phyloP scores from a whole-genome alignment of 2,113 vertebrate species.

The Eulemur macaco region DNA sequence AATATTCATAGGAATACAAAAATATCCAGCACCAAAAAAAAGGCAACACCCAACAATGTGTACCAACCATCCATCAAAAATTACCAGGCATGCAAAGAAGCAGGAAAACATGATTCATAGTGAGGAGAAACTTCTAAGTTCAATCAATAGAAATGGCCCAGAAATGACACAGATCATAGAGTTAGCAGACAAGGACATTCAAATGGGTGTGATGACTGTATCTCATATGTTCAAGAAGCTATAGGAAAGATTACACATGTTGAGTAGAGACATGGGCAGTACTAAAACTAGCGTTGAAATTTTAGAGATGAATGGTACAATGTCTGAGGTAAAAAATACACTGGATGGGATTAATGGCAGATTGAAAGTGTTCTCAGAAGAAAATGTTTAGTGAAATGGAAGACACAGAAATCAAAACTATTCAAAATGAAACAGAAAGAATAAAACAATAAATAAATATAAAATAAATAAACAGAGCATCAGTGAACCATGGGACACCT shows the following conservation, averaged over 20 bases:
- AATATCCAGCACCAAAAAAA: background rate
- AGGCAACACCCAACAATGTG: background rate
- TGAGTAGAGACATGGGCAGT: background rate
- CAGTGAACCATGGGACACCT: background rate
- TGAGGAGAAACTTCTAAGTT: background rate
- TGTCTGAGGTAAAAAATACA: background rate
- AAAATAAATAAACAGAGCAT: background rate
- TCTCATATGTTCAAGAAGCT: background rate
- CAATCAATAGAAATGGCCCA: background rate
- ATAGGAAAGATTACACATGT: background rate
- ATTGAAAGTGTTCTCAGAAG: background rate
- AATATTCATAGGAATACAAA: background rate
- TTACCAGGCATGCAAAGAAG: background rate
- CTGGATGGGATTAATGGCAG: background rate
- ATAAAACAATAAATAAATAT: background rate
- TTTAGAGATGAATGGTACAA: background rate
- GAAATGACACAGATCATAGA: background rate
- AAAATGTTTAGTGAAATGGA: slow-evolving; percentile 15
- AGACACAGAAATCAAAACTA: background rate
- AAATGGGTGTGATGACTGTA: background rate
- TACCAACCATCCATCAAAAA: background rate
- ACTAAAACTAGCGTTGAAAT: background rate
- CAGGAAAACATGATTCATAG: background rate
- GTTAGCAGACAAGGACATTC: background rate
- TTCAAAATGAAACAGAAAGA: background rate